phyloP scores from a whole-genome alignment of 2,888 invertebrate genomes.

The Scaptomyza parva region DNA sequence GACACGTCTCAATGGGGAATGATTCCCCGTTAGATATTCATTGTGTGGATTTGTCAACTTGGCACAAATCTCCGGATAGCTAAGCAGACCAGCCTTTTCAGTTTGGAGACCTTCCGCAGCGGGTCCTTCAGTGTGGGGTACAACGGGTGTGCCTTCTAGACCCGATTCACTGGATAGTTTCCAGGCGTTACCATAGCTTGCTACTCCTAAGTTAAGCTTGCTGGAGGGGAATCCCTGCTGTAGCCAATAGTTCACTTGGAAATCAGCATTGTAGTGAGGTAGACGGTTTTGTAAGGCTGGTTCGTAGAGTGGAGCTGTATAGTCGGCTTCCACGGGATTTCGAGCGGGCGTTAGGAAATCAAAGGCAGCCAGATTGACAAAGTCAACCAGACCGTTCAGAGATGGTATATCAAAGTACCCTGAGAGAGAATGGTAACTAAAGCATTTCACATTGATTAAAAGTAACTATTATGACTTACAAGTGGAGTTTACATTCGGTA shows the following conservation, averaged over 20 bases:
- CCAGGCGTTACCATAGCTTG: slow-evolving; percentile 92
- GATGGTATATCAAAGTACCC: slow-evolving; percentile 92
- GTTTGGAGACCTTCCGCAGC: slow-evolving; percentile 91
- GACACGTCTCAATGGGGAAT: slow-evolving; percentile 89
- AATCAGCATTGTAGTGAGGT: slow-evolving; percentile 89
- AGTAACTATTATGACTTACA: slow-evolving; percentile 85
- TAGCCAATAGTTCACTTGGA: slow-evolving; percentile 88
- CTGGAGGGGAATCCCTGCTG: slow-evolving; percentile 86
- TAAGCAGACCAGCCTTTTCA: slow-evolving; percentile 88
- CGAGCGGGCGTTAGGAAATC: slow-evolving; percentile 92
- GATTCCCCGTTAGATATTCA: slow-evolving; percentile 87
- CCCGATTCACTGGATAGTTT: slow-evolving; percentile 90
- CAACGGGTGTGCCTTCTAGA: slow-evolving; percentile 91
- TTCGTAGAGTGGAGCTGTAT: slow-evolving; percentile 89
- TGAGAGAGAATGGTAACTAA: slow-evolving; percentile 78
- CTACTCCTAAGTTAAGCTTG: slow-evolving; percentile 90
- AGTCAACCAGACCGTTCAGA: slow-evolving; percentile 90
- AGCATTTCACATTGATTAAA: too few relatives aligned
- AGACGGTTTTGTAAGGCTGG: slow-evolving; percentile 88
- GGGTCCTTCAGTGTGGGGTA: slow-evolving; percentile 88
- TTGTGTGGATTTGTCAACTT: slow-evolving; percentile 89
- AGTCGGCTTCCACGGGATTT: slow-evolving; percentile 92
- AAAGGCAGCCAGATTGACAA: slow-evolving; percentile 91
- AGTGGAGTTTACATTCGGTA: slow-evolving; percentile 92
- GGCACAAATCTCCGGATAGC: slow-evolving; percentile 92